Evolutionary conservation across 2,113 vertebrate species (phyloP).

Genomic region (Dromas ardeola): DNA sequence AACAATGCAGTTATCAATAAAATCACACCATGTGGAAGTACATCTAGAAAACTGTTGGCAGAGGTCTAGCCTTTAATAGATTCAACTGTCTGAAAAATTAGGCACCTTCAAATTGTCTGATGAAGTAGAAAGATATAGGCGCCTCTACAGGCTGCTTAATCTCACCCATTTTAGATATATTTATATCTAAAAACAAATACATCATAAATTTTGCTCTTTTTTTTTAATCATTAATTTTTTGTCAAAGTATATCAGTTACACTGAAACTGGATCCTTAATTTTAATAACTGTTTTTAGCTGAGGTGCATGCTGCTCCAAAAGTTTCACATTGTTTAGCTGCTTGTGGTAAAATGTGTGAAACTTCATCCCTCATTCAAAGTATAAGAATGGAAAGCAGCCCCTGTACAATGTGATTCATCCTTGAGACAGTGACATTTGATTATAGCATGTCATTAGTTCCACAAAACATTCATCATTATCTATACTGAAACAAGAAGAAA

Average conservation of each 20-base stretch:
- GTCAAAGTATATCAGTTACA: not conserved
- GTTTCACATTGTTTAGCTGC: not conserved
- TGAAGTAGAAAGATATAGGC: not conserved
- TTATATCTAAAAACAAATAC: not conserved
- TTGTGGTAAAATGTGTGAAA: not conserved
- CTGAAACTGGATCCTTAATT: not conserved
- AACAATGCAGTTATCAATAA: not conserved
- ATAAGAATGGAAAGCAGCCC: not conserved
- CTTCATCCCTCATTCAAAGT: not conserved
- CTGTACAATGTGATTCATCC: not conserved
- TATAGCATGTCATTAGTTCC: not conserved
- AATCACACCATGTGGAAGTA: not conserved
- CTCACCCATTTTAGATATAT: not conserved
- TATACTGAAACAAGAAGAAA: not conserved
- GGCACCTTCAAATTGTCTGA: not conserved
- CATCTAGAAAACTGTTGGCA: not conserved
- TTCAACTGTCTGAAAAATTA: slow-evolving; percentile 1
- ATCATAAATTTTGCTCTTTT: not conserved
- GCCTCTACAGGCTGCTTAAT: not conserved
- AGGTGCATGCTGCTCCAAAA: not conserved
- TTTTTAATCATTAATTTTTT: not conserved
- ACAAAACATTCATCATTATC: not conserved
- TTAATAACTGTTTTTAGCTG: not conserved
- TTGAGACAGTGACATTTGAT: not conserved
- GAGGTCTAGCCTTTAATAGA: not conserved